These are phyloP conservation scores for Zele albiditarsus DNA, from an alignment of 2,888 invertebrate species.

Conservation along the genomic window DNA sequence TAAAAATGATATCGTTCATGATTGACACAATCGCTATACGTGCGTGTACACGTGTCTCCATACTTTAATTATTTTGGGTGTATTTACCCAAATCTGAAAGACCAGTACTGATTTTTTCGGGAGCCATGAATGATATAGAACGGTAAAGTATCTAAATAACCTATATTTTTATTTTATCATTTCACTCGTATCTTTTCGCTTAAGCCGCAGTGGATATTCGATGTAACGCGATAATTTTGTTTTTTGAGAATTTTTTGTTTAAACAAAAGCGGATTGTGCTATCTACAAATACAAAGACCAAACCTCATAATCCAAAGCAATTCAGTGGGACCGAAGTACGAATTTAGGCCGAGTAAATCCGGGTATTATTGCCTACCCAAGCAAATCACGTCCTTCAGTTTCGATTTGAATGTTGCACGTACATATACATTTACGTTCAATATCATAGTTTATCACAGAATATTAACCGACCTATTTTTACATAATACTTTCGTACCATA, in stretches of 20 bases:
- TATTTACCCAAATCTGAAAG: too few relatives aligned
- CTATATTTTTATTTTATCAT: too few relatives aligned
- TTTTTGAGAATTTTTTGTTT: background rate
- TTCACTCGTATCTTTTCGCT: too few relatives aligned
- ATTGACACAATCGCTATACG: too few relatives aligned
- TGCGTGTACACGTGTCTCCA: too few relatives aligned
- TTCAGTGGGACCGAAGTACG: background rate
- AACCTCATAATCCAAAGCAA: background rate
- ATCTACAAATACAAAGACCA: background rate
- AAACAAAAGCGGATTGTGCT: background rate
- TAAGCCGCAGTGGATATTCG: too few relatives aligned
- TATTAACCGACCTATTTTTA: background rate
- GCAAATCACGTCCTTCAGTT: background rate
- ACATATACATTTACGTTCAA: background rate
- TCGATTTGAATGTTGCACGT: background rate
- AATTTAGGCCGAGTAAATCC: background rate
- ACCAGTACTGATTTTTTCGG: too few relatives aligned
- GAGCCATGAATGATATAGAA: too few relatives aligned
- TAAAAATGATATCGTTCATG: too few relatives aligned
- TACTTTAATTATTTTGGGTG: too few relatives aligned
- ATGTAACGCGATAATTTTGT: background rate
- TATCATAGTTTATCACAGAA: background rate
- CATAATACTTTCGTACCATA: background rate
- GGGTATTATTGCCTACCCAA: background rate
- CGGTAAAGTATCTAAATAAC: too few relatives aligned